A percentile compares a stretch with the other conserved stretches of the same genome.
phyloP scores from a whole-genome alignment of 2,888 invertebrate genomes.

The Adelphocoris suturalis region DNA sequence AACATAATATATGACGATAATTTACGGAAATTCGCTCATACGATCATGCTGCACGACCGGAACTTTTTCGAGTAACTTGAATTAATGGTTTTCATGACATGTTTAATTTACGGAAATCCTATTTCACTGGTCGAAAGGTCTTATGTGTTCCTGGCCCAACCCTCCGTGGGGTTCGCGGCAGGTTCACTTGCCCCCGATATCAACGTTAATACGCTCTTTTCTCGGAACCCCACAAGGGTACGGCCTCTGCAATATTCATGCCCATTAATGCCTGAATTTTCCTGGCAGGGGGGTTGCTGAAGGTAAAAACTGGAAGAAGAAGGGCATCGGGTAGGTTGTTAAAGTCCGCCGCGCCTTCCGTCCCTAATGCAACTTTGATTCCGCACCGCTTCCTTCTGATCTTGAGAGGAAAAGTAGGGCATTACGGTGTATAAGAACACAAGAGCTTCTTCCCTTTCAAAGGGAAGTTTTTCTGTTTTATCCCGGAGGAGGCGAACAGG shows the following conservation, averaged over 20 bases:
- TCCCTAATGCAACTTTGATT: slow-evolving; percentile 47
- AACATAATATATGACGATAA: too few relatives aligned
- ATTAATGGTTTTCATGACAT: background rate
- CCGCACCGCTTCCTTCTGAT: slow-evolving; percentile 21
- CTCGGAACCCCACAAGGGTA: background rate
- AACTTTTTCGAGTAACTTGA: too few relatives aligned
- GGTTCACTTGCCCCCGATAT: background rate
- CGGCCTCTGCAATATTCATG: background rate
- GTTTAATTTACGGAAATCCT: background rate
- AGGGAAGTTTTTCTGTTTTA: slow-evolving; percentile 38
- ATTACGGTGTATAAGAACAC: background rate
- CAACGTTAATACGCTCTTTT: background rate
- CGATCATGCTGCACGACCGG: too few relatives aligned
- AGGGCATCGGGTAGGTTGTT: slow-evolving; percentile 11
- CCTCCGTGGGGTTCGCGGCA: background rate
- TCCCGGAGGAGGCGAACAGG: background rate
- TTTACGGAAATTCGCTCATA: too few relatives aligned
- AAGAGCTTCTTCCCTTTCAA: slow-evolving; percentile 15
- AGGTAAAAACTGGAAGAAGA: slow-evolving; percentile 13
- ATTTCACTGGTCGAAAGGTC: background rate
- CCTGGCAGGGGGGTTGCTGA: background rate
- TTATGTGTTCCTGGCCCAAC: background rate
- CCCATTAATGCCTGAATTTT: slow-evolving; percentile 14
- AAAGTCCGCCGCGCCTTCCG: slow-evolving; percentile 37
- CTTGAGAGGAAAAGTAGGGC: slow-evolving; percentile 47